Conservation (phyloP, 2,888 invertebrate species). For the Nudaria mundana region DNA sequence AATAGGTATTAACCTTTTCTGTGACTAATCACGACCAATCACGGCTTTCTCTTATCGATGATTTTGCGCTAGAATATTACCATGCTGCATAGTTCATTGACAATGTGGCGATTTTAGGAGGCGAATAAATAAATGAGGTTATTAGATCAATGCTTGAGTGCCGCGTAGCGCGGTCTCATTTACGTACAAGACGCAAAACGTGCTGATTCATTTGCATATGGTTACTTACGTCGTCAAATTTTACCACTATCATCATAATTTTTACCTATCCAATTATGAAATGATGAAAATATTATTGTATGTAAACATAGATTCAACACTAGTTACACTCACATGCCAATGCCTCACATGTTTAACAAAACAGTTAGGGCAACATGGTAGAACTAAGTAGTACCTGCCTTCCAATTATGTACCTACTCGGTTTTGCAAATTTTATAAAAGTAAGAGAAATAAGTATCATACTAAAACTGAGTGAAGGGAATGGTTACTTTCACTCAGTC, state of each 20-base stretch:
- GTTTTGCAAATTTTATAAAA: too few relatives aligned
- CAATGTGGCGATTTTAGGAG: slow-evolving; percentile 42
- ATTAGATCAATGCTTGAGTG: slow-evolving; percentile 72
- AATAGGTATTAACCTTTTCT: slow-evolving; percentile 67
- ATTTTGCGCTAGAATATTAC: slow-evolving; percentile 50
- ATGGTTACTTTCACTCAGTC: slow-evolving; percentile 68
- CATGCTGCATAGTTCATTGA: slow-evolving; percentile 40
- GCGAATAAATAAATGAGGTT: slow-evolving; percentile 65
- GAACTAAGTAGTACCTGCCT: too few relatives aligned
- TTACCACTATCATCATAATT: slow-evolving; percentile 14
- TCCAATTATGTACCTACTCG: too few relatives aligned
- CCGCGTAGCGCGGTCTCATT: slow-evolving; percentile 75
- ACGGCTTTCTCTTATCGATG: slow-evolving; percentile 74
- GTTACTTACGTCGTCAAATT: slow-evolving; percentile 40
- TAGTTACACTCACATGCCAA: too few relatives aligned
- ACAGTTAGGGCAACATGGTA: not conserved
- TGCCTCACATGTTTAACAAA: too few relatives aligned
- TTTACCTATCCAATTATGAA: too few relatives aligned
- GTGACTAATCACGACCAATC: slow-evolving; percentile 69
- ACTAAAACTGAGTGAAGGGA: slow-evolving; percentile 49
- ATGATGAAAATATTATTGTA: not conserved
- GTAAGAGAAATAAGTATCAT: slow-evolving; percentile 7
- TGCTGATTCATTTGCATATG: slow-evolving; percentile 79
- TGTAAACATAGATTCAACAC: not conserved
- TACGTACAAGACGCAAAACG: slow-evolving; percentile 64